Percentiles rank a stretch among this genome's conserved stretches.
These are phyloP conservation scores for Sus cebifrons DNA, from an alignment of 2,797 vertebrate genomes.

Conservation along the genomic window DNA sequence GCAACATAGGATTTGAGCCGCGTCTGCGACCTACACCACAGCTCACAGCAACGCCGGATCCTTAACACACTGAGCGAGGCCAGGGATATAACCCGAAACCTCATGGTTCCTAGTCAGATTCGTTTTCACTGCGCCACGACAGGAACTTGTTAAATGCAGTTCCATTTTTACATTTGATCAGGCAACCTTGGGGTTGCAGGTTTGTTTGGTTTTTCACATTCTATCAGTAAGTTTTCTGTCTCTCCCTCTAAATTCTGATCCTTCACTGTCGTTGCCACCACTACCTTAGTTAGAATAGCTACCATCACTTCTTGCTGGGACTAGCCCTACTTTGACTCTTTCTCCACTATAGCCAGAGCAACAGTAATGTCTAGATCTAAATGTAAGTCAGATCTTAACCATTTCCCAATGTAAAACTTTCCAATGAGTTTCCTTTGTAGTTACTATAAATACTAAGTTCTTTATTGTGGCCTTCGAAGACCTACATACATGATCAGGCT, in stretches of 20 bases:
- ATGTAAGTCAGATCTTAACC: conserved; percentile 49
- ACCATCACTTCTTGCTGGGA: neutral
- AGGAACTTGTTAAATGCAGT: conserved; percentile 42
- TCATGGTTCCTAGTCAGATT: no score
- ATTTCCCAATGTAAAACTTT: conserved; percentile 30
- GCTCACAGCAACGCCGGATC: no score
- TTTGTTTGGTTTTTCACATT: conserved; percentile 33
- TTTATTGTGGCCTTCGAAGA: conserved; percentile 21
- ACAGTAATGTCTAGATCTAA: conserved; percentile 43
- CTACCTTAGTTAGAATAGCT: neutral
- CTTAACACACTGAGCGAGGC: no score
- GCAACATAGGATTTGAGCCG: no score
- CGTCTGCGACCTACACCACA: no score
- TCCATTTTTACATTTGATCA: conserved; percentile 37
- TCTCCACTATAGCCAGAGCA: conserved; percentile 1
- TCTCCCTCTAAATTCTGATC: conserved; percentile 61
- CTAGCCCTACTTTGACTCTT: neutral
- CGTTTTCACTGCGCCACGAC: no score
- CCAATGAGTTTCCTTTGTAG: conserved; percentile 41
- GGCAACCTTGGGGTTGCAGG: neutral
- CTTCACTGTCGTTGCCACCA: neutral
- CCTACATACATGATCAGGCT: neutral
- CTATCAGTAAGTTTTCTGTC: neutral
- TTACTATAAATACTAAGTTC: conserved; percentile 62
- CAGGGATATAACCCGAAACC: no score